Evolutionary conservation across 2,113 vertebrate genomes (phyloP).

Genomic region (Oxyruncus cristatus): DNA sequence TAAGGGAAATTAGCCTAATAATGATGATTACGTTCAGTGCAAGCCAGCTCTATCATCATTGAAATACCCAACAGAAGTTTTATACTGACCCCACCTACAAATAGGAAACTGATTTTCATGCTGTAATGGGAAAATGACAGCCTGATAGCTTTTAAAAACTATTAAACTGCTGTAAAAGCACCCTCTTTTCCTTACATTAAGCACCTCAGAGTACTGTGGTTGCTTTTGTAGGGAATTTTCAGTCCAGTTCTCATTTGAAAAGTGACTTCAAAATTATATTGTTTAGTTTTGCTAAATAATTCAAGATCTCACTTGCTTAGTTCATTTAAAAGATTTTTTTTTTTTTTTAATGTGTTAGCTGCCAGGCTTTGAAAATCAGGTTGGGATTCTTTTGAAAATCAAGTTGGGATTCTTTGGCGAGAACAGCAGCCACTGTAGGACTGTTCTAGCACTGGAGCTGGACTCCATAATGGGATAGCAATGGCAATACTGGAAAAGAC

Average conservation of each 20-base stretch:
- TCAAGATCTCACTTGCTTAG: neutral
- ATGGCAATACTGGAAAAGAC: neutral
- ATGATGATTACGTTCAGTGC: neutral
- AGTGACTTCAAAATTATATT: neutral
- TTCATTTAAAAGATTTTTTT: neutral
- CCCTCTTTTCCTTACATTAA: neutral
- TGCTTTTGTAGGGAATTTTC: neutral
- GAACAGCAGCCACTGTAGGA: fast-evolving
- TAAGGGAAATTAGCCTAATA: neutral
- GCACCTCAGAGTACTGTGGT: neutral
- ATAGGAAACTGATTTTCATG: neutral
- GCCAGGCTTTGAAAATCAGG: neutral
- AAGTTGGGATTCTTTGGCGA: neutral
- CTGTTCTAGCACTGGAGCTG: neutral
- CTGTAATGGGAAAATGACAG: neutral
- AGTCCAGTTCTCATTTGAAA: neutral
- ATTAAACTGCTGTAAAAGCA: neutral
- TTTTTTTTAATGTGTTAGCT: neutral
- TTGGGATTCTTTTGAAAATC: neutral
- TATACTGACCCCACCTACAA: neutral
- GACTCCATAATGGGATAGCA: neutral
- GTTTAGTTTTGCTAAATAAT: neutral
- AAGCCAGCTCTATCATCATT: neutral
- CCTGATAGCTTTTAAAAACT: neutral
- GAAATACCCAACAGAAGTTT: neutral